Percentiles rank a stretch among this genome's conserved stretches.
phyloP scores from a whole-genome alignment of 2,888 invertebrate genomes.

The Agrochola circellaris region DNA sequence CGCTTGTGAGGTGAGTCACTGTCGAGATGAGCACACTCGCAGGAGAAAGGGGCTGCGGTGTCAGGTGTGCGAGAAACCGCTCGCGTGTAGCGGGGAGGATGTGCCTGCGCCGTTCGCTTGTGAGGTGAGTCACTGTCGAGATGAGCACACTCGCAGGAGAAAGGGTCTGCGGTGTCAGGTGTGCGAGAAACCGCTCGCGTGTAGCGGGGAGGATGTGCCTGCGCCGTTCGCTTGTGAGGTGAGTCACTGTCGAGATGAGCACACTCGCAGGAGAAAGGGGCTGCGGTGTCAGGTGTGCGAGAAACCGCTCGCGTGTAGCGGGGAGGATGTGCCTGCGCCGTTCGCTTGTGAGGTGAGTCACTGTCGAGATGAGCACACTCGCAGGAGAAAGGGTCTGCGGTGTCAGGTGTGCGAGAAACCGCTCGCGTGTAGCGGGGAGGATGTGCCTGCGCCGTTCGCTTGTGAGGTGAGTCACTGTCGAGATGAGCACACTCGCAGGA shows the following conservation, averaged over 20 bases:
- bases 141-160: not conserved
- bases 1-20: slow-evolving; percentile 82
- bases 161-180: not conserved
- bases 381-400: not conserved
- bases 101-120: slow-evolving; percentile 71
- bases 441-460: too few relatives aligned
- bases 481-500: not conserved
- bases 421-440: too few relatives aligned
- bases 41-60: slow-evolving; percentile 80
- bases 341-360: slow-evolving; percentile 78
- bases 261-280: too few relatives aligned
- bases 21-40: slow-evolving; percentile 83
- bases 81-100: slow-evolving; percentile 65
- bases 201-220: too few relatives aligned
- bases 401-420: too few relatives aligned
- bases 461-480: not conserved
- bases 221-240: too few relatives aligned
- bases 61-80: slow-evolving; percentile 86
- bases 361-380: not conserved
- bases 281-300: too few relatives aligned
- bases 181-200: too few relatives aligned
- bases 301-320: slow-evolving; percentile 58
- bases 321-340: slow-evolving; percentile 62
- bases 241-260: too few relatives aligned
- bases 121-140: slow-evolving; percentile 72